Evolutionary conservation across 2,797 vertebrate genomes (phyloP).

Genomic region (Channallabes apus): DNA sequence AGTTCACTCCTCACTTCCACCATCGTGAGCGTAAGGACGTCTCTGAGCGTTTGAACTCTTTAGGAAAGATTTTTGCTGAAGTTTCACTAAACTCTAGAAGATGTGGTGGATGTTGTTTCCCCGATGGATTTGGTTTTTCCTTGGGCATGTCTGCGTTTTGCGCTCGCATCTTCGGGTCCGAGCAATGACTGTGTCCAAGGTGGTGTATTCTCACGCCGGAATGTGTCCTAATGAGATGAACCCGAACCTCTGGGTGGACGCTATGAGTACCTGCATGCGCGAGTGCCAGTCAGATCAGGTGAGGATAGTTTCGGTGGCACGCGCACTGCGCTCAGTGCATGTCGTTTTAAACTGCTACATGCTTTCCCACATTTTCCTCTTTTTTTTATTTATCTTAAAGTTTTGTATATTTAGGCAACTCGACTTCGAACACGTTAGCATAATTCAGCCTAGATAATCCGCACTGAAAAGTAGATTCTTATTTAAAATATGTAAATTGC

Average conservation of each 20-base stretch:
- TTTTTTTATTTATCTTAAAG: no score
- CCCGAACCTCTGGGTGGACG: constrained; percentile 98
- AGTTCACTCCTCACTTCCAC: constrained; percentile 1
- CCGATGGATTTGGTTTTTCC: constrained; percentile 84
- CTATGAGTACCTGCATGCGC: constrained; percentile 95
- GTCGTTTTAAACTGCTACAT: neutral
- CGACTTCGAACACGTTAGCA: neutral
- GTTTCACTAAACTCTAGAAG: constrained; percentile 59
- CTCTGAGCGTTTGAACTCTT: neutral
- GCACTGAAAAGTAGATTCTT: neutral
- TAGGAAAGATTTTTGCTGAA: constrained; percentile 29
- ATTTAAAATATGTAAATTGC: neutral
- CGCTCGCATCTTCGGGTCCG: constrained; percentile 69
- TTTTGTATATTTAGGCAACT: no score
- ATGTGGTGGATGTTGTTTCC: constrained; percentile 84
- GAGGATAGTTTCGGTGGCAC: constrained; percentile 61
- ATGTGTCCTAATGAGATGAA: constrained; percentile 98
- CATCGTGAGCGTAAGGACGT: neutral
- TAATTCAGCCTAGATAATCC: neutral
- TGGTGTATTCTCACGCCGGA: constrained; percentile 94
- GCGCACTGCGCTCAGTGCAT: neutral
- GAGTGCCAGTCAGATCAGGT: constrained; percentile 95
- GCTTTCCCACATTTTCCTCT: neutral
- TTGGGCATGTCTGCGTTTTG: constrained; percentile 72
- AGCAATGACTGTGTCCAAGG: constrained; percentile 78